Conservation (phyloP, 2,113 vertebrate genomes). For the Australoheros scitulus region DNA sequence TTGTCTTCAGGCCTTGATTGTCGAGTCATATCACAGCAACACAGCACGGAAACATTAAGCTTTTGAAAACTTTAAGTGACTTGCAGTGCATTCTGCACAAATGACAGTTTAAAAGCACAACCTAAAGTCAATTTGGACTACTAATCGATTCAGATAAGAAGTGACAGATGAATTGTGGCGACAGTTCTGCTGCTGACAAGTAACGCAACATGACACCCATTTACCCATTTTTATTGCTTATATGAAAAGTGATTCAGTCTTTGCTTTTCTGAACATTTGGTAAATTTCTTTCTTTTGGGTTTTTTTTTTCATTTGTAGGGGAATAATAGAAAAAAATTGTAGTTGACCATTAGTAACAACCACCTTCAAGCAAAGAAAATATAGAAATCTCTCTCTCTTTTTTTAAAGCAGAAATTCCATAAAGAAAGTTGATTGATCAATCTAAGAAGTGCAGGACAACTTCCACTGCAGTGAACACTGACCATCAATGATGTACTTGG, state of each 20-base stretch:
- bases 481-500: not conserved
- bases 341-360: not conserved
- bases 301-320: not conserved
- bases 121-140: not conserved
- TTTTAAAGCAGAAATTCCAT: not conserved
- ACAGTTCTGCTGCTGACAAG: not conserved
- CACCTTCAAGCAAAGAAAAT: not conserved
- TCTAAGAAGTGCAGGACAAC: not conserved
- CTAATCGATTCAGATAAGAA: not conserved
- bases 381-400: not conserved
- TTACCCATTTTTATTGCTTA: not conserved
- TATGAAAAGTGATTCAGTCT: not conserved
- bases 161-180: not conserved
- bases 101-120: not conserved
- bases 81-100: not conserved
- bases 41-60: not conserved
- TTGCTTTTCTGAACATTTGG: not conserved
- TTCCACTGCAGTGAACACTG: fast-evolving
- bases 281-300: not conserved
- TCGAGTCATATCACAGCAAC: not conserved
- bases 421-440: fast-evolving
- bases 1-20: not conserved
- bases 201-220: not conserved
- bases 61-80: not conserved
- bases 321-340: not conserved